Percentiles rank a stretch among this genome's conserved stretches.
Conservation (phyloP, 2,888 invertebrate species). For the Epicampocera succincta region DNA sequence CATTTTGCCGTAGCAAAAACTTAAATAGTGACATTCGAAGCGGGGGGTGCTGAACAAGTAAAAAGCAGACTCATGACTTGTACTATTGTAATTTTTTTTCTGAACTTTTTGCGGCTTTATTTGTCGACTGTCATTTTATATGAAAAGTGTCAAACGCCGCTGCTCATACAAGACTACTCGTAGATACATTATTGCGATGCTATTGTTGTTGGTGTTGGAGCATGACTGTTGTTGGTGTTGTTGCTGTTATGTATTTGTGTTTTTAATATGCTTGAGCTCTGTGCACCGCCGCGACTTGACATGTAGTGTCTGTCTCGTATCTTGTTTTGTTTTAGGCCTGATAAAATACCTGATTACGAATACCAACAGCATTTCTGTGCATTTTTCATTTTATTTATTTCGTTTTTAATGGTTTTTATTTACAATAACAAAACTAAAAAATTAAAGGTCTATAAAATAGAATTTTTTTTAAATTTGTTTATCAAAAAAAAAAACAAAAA, state of each 20-base stretch:
- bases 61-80: slow-evolving; percentile 35
- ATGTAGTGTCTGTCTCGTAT: slow-evolving; percentile 61
- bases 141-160: slow-evolving; percentile 71
- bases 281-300: slow-evolving; percentile 71
- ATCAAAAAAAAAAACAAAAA: too few relatives aligned
- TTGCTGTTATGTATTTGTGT: slow-evolving; percentile 23
- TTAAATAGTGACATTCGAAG: slow-evolving; percentile 1
- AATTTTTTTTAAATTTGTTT: slow-evolving; percentile 8
- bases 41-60: neutral
- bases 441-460: slow-evolving; percentile 19
- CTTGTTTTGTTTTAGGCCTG: slow-evolving; percentile 35
- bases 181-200: slow-evolving; percentile 22
- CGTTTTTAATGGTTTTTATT: neutral
- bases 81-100: slow-evolving; percentile 53
- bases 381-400: slow-evolving; percentile 10
- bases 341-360: slow-evolving; percentile 40
- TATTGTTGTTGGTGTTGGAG: slow-evolving; percentile 15
- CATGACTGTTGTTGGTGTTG: slow-evolving; percentile 5
- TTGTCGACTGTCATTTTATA: slow-evolving; percentile 72
- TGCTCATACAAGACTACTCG: slow-evolving; percentile 31
- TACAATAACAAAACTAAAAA: slow-evolving; percentile 32
- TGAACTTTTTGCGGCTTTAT: slow-evolving; percentile 67
- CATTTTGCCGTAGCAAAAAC: too few relatives aligned
- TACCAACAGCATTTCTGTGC: slow-evolving; percentile 16
- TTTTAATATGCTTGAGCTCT: slow-evolving; percentile 42